A percentile compares a stretch with the other conserved stretches of the same genome.
Evolutionary conservation across 1,140 invertebrate genomes (phyloP).

Genomic region (Nebria ingens): DNA sequence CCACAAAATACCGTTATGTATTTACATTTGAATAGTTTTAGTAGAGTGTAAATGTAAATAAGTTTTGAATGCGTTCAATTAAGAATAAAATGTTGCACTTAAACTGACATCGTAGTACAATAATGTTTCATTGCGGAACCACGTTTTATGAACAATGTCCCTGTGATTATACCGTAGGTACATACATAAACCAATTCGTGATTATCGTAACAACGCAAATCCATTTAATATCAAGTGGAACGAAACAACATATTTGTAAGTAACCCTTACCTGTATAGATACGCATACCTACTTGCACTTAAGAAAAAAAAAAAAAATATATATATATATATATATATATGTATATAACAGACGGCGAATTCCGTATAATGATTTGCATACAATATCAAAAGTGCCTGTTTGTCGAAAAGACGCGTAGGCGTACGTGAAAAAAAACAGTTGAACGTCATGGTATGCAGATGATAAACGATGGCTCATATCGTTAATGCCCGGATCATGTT

Average conservation of each 20-base stretch:
- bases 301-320: too few species aligned
- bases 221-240: not conserved
- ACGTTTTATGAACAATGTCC: too few species aligned
- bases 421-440: not conserved
- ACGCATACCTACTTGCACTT: too few species aligned
- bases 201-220: not conserved
- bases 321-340: constrained; percentile 1
- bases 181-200: not conserved
- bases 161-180: too few species aligned
- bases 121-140: too few species aligned
- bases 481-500: constrained; percentile 1
- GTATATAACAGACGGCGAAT: not conserved
- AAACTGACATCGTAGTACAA: too few species aligned
- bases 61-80: too few species aligned
- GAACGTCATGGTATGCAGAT: constrained; percentile 1
- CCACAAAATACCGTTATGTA: too few species aligned
- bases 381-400: constrained; percentile 13
- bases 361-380: constrained; percentile 13
- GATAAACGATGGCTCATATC: constrained; percentile 2
- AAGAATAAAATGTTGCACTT: too few species aligned
- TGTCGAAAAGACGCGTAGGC: not conserved
- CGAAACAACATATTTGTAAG: not conserved
- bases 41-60: too few species aligned
- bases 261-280: too few species aligned
- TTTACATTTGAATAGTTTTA: too few species aligned